Evolutionary conservation across 2,888 invertebrate species (phyloP), one percentile per base, ranked within the genome.

Genomic region (Microctonus aethiopoides): DNA sequence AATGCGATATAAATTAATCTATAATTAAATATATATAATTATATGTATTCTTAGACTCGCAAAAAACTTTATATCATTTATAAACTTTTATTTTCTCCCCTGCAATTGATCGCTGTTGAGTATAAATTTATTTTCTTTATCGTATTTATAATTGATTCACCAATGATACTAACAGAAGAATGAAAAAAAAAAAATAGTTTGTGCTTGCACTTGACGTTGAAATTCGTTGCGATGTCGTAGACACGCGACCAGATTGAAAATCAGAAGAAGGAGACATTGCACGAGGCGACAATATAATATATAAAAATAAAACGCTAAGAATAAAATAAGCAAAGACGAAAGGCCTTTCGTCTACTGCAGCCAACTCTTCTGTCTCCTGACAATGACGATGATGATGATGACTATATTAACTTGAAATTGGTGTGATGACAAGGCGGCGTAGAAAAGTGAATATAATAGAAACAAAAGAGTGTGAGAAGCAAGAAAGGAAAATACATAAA

Each of bases 111-210:
- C 13, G 13, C 5, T 41, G 5, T 13, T 3, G 1, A 16, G 7
- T 6, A 0, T 13, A 16, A 41, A 46, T 20, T 3, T 46, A 4
- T 20, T 16, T 46, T 7, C 9, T n/a, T 7, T n/a, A 16, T 16
- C 4, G 16, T 1, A 7, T 46, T 46, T 46, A 16, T 46, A 68
- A 73, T 54, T 26, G 10, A 54, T 54, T 9, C 24, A 54, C n/a
- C 39, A n/a, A 46, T 6, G n/a, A 56, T 26, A 4, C 26, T 7
- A 24, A 24, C 26, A 56, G 13, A 46, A 46, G n/a, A 16, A 16
- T 6, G 16, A 5, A 52, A 3, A 52, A 26, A 26, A 29, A 52
- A 52, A 24, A 54, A 24, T 26, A 24, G 10, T 54, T 54, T 24
- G 54, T n/a, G 26, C 22, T 54, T 24, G 26, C 54, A n/a, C 11